A percentile compares a stretch with the other conserved stretches of the same genome.
Evolutionary conservation across 2,113 vertebrate genomes (phyloP).

Genomic region (Callipepla squamata): DNA sequence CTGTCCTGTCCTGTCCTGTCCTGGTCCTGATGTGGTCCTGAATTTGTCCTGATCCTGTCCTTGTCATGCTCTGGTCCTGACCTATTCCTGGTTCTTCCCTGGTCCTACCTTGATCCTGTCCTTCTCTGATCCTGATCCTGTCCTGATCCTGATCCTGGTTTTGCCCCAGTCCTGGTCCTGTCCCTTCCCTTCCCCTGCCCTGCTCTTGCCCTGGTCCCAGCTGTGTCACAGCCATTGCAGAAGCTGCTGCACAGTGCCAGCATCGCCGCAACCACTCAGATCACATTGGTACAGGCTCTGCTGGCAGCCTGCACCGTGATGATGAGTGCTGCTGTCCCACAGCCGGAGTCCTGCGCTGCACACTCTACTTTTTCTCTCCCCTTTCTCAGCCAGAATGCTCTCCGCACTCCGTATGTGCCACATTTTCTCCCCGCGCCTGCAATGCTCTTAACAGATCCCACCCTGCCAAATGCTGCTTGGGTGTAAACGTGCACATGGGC

Average conservation of each 20-base stretch:
- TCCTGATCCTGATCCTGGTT: too few species aligned
- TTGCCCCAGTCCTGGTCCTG: too few species aligned
- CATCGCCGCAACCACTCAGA: accelerated
- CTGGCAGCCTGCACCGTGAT: accelerated
- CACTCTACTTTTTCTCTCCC: not conserved
- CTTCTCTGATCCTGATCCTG: too few species aligned
- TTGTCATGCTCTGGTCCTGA: too few species aligned
- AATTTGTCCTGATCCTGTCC: too few species aligned
- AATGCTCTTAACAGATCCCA: not conserved
- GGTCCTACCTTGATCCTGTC: too few species aligned
- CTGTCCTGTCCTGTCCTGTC: too few species aligned
- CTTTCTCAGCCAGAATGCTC: not conserved
- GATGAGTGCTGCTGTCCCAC: accelerated
- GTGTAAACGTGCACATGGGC: not conserved
- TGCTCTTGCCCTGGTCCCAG: too few species aligned
- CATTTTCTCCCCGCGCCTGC: accelerated
- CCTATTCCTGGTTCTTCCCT: too few species aligned
- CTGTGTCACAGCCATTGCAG: accelerated
- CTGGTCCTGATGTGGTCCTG: too few species aligned
- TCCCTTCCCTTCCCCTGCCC: too few species aligned
- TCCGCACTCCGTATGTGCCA: accelerated
- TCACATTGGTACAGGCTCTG: not conserved
- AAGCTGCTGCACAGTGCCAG: accelerated
- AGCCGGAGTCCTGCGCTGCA: not conserved
- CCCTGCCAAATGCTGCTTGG: not conserved